Conservation (phyloP, 2,797 vertebrate species). For the Phylloscopus collybita region DNA sequence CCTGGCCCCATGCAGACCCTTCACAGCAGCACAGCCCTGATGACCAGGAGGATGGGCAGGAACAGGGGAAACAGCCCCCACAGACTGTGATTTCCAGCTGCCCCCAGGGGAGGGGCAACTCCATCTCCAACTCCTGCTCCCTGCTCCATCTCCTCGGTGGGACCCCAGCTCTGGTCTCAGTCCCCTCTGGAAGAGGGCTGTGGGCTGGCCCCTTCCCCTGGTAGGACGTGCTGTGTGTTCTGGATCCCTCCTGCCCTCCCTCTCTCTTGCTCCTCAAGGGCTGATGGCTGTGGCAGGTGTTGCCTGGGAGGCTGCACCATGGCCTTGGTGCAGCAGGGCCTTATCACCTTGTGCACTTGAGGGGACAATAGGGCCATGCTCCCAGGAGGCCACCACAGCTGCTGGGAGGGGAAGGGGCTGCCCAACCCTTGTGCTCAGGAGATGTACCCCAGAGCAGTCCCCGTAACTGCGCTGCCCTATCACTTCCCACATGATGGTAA, state of each 20-base stretch:
- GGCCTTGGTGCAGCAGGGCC: background rate
- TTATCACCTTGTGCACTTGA: background rate
- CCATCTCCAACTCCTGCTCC: no score
- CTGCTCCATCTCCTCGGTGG: background rate
- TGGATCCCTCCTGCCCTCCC: background rate
- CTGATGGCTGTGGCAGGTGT: background rate
- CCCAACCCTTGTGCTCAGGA: background rate
- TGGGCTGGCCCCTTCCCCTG: background rate
- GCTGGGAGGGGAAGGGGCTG: background rate
- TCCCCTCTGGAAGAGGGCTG: background rate
- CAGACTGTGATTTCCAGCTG: background rate
- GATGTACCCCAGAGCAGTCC: background rate
- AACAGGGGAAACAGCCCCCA: background rate
- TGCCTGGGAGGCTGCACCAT: background rate
- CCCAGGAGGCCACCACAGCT: background rate
- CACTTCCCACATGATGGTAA: background rate
- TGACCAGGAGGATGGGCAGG: background rate
- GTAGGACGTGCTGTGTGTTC: background rate
- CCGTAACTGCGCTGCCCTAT: fast-evolving
- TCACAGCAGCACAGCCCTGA: background rate
- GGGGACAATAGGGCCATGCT: fast-evolving
- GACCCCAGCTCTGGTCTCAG: background rate
- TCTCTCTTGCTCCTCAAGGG: background rate
- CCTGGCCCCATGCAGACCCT: background rate
- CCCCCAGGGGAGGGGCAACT: background rate